phyloP scores from a whole-genome alignment of 2,113 vertebrate species.

The Cairina moschata region DNA sequence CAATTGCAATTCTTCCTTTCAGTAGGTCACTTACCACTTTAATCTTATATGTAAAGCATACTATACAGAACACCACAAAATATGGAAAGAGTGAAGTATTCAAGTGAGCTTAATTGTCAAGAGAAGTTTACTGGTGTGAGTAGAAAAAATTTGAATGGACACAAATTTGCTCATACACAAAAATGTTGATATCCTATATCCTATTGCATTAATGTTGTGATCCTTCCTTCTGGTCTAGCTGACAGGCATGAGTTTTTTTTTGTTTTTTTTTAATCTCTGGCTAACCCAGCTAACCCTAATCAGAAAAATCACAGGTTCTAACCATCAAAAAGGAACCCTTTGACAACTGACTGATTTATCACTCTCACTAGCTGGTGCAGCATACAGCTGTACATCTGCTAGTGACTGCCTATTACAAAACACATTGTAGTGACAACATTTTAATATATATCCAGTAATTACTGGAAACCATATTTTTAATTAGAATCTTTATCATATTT shows the following conservation, averaged over 20 bases:
- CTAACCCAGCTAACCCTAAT: neutral
- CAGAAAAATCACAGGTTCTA: neutral
- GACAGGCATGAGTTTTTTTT: neutral
- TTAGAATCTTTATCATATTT: neutral
- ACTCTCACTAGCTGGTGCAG: fast-evolving
- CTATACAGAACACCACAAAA: neutral
- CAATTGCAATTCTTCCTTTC: neutral
- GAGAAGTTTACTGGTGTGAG: neutral
- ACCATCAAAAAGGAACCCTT: neutral
- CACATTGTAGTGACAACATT: neutral
- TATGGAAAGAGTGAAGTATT: neutral
- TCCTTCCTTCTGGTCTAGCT: neutral
- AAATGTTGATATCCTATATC: neutral
- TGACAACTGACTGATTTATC: neutral
- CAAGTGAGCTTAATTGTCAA: neutral
- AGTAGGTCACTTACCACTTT: neutral
- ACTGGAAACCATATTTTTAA: neutral
- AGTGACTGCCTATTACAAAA: neutral
- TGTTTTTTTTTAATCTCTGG: neutral
- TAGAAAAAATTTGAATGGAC: neutral
- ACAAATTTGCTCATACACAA: neutral
- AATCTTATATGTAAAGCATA: neutral
- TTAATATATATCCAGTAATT: neutral
- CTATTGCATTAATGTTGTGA: neutral
- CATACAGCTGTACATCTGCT: neutral